Conservation (phyloP, 2,888 invertebrate genomes). For the Aquatica leii region DNA sequence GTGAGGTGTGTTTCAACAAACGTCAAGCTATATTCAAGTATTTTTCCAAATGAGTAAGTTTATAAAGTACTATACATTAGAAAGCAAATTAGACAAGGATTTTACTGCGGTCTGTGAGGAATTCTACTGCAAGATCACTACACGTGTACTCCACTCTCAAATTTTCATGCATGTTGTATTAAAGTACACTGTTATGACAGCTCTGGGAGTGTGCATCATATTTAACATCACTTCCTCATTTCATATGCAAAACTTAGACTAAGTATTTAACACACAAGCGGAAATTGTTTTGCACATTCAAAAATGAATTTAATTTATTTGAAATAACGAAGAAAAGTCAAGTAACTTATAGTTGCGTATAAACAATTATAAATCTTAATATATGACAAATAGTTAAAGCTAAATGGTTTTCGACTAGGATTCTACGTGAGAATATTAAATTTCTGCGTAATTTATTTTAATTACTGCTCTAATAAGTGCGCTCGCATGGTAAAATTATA, state of each 20-base stretch:
- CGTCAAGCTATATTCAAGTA: conserved; percentile 33
- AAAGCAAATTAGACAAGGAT: conserved; percentile 49
- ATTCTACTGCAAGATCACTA: conserved; percentile 41
- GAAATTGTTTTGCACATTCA: conserved; percentile 8
- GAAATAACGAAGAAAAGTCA: neutral
- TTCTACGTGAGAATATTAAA: conserved; percentile 36
- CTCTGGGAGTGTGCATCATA: conserved; percentile 54
- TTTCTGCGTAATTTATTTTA: conserved; percentile 37
- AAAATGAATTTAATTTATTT: no score
- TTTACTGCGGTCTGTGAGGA: conserved; percentile 47
- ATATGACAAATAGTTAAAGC: conserved; percentile 26
- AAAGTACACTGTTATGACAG: conserved; percentile 58
- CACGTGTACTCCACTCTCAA: conserved; percentile 52
- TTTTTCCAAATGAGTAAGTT: conserved; percentile 45
- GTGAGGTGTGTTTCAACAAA: conserved; percentile 23
- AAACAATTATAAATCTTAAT: conserved; percentile 20
- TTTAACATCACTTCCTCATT: conserved; percentile 52
- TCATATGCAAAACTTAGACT: conserved; percentile 50
- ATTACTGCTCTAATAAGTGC: conserved; percentile 35
- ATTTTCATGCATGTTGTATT: conserved; percentile 55
- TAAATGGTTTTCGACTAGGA: conserved; percentile 23
- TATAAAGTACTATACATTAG: conserved; percentile 46
- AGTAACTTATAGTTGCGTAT: conserved; percentile 5
- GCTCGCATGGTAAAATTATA: conserved; percentile 36
- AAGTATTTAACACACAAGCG: conserved; percentile 33